Evolutionary conservation across 2,113 vertebrate genomes (phyloP), one percentile per base, ranked within the genome.

Genomic region (Pteruthius melanotis): DNA sequence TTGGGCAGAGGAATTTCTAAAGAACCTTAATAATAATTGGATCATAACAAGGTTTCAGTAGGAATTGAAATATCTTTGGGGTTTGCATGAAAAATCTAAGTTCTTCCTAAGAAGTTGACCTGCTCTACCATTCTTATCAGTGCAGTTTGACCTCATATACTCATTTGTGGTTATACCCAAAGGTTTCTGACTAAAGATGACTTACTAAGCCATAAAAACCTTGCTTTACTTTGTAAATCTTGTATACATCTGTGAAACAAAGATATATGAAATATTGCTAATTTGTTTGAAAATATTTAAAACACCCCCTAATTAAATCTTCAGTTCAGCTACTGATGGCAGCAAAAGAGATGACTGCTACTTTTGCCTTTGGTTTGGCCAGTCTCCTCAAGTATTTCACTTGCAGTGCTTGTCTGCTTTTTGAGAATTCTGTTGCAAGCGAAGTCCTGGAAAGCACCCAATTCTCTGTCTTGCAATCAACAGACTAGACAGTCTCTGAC

Each of bases 321-420:
- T 90, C 54, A 26, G 22, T 81, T 90, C 42, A 78, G 53, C 66
- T 93, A 52, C 78, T 63, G 47, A 77, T 74, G 63, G 56, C 71
- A 78, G 63, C 1, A 1, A 47, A 78, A 53, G 39, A 74, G 50
- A 54, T 1, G 1, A 33, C 35, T 77, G 53, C 56, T 91, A 84
- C 85, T 87, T 90, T 87, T 93, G 77, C 52, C 39, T 84, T 79
- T 81, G 40, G 17, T 91, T 93, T 90, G 76, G 60, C 78, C 74
- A 68, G 42, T 53, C 65, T 94, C 31, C 70, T 81, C 16, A 6
- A 92, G 83, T 23, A 61, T 94, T 93, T 87, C n/a, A 33, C 26
- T 91, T 89, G 24, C 57, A 76, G 49, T 49, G 12, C 15, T 77
- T 59, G 70, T 78, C 76, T 91, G 74, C 63, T 91, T 87, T 84